phyloP scores from a whole-genome alignment of 92 coral and sea anemone species.

The Anthopleura xanthogrammica region DNA sequence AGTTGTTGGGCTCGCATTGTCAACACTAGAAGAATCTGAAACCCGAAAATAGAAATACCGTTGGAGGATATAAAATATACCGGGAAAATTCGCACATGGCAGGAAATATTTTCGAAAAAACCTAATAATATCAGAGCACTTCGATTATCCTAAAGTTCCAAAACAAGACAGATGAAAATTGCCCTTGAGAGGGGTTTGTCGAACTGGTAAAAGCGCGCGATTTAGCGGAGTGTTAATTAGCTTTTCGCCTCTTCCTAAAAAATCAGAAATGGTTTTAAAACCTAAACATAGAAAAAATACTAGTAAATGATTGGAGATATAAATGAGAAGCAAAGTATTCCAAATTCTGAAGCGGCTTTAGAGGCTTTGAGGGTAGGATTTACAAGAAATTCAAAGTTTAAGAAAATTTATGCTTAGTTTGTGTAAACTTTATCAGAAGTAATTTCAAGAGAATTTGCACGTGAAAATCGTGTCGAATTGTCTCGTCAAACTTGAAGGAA shows the following conservation, averaged over 20 bases:
- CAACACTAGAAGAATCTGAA: conserved; percentile 51
- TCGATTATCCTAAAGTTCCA: neutral
- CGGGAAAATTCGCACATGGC: conserved; percentile 25
- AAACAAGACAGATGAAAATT: neutral
- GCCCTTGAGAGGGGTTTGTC: neutral
- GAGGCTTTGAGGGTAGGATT: neutral
- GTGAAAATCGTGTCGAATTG: conserved; percentile 2
- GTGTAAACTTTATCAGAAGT: conserved; percentile 22
- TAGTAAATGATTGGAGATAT: neutral
- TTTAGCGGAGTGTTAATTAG: conserved; percentile 10
- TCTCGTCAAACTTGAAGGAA: neutral
- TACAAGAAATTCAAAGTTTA: conserved; percentile 20
- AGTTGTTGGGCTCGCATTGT: conserved; percentile 25
- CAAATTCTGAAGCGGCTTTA: neutral
- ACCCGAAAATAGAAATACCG: conserved; percentile 44
- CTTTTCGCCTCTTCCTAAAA: conserved; percentile 1
- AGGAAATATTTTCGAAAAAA: neutral
- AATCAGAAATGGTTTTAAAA: conserved; percentile 11
- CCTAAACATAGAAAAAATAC: neutral
- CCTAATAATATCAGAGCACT: neutral
- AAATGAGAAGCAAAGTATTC: neutral
- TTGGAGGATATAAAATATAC: conserved; percentile 22
- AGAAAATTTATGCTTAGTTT: conserved; percentile 6
- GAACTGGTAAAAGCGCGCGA: conserved; percentile 9
- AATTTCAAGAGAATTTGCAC: neutral